Base-by-base conservation (phyloP, 2,113 vertebrate species). In the Chitala chitala region DNA sequence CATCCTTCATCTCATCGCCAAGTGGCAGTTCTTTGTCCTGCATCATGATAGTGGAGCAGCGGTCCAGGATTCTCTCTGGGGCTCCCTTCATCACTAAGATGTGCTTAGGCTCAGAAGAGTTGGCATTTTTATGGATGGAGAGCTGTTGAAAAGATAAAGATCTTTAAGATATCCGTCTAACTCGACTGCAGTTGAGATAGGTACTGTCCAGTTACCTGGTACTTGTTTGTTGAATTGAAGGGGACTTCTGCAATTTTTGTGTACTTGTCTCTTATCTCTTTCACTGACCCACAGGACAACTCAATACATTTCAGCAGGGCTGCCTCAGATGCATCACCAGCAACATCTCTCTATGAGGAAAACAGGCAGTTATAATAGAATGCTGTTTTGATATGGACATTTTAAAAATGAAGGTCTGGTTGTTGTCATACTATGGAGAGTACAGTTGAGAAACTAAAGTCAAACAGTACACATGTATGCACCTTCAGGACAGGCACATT, bases 211-310 rank as follows among this genome's bases (percentile, higher is more conserved):
- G 29, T 36, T 76, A 96, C 95, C 94, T 98, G 95, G 86, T 96
- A 98, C 75, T 98, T 98, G 82, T 97, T 98, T 78, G 95, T 96
- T 98, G 95, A n/a, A n/a, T n/a, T n/a, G n/a, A n/a, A n/a, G n/a
- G n/a, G n/a, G n/a, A n/a, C n/a, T n/a, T n/a, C n/a, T 0, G 92
- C 75, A 61, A 96, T 91, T 79, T 98, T 96, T 70, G 82, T 82
- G 70, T 81, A 92, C 75, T 90, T 91, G 0, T 92, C 92, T 48
- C 95, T 87, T 89, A 96, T 96, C n/a, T 91, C 92, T 64, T 86
- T 84, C 44, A 98, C 95, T 0, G 94, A 94, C 17, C 95, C 95
- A 3, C 94, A 97, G 65, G 94, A 97, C 9, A 98, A 85, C 82
- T 96, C 92, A 0, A 98, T 97, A 74, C 95, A 98, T 78, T 98